Conservation (phyloP, 2,113 vertebrate genomes). For the Lasiurus borealis region DNA sequence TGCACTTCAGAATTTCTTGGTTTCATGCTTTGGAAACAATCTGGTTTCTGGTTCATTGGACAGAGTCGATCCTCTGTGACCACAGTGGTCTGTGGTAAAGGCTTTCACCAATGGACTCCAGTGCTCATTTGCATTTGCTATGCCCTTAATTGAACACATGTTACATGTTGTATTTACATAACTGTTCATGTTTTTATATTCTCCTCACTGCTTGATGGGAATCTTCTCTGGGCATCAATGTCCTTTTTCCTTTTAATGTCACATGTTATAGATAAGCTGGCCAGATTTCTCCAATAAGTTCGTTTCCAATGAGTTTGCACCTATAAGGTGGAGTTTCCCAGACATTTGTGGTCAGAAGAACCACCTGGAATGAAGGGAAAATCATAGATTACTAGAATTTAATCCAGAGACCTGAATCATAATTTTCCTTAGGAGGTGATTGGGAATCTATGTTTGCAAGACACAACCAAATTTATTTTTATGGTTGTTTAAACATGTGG, state of each 20-base stretch:
- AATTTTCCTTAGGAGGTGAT: background rate
- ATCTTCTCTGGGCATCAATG: background rate
- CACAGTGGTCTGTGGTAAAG: conserved; percentile 43
- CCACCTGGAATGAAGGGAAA: background rate
- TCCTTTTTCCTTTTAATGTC: background rate
- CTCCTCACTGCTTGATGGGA: background rate
- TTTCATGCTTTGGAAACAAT: conserved; percentile 50
- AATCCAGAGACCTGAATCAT: background rate
- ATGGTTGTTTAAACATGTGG: background rate
- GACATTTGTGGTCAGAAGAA: background rate
- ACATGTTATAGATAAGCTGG: background rate
- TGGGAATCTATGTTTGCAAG: background rate
- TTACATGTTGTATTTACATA: background rate
- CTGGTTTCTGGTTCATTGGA: conserved; percentile 49
- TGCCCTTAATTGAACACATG: background rate
- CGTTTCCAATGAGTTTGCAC: background rate
- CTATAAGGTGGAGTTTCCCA: background rate
- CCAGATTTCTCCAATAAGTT: background rate
- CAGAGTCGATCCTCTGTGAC: conserved; percentile 33
- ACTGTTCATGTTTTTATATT: background rate
- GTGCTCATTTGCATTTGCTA: background rate
- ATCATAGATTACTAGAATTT: background rate
- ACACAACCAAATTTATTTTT: background rate
- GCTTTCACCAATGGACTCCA: background rate
- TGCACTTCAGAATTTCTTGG: conserved; percentile 23